phyloP scores from a whole-genome alignment of 2,888 invertebrate genomes.

The Capitulum mitella region DNA sequence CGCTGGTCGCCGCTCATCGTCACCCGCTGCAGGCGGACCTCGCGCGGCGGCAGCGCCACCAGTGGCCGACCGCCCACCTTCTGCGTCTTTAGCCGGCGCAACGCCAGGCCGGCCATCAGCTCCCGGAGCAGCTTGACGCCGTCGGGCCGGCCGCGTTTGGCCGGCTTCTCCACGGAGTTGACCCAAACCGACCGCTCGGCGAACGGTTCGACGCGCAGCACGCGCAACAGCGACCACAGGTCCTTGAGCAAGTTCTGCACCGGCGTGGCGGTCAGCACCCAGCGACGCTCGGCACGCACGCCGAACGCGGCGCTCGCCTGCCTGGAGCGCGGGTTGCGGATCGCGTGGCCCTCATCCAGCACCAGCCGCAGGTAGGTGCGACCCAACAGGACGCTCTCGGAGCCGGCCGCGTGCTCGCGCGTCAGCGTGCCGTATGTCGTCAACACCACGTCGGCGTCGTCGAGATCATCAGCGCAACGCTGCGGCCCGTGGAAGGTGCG shows the following conservation, averaged over 20 bases:
- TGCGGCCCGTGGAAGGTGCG: background rate
- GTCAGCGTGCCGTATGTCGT: slow-evolving; percentile 29
- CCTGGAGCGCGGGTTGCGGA: background rate
- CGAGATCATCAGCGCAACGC: slow-evolving; percentile 11
- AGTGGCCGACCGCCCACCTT: slow-evolving; percentile 13
- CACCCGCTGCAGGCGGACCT: slow-evolving; percentile 18
- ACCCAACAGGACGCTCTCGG: background rate
- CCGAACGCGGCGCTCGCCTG: slow-evolving; percentile 18
- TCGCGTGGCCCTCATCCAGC: slow-evolving; percentile 3
- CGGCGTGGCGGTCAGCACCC: slow-evolving; percentile 29
- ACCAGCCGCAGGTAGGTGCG: background rate
- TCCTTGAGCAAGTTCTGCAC: slow-evolving; percentile 29
- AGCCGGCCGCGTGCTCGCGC: background rate
- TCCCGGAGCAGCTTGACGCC: background rate
- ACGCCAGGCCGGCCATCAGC: slow-evolving; percentile 13
- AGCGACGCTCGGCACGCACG: slow-evolving; percentile 23
- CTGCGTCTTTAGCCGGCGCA: slow-evolving; percentile 25
- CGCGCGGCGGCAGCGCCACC: slow-evolving; percentile 24
- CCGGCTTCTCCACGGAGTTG: background rate
- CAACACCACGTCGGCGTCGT: slow-evolving; percentile 26
- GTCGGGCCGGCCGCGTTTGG: background rate
- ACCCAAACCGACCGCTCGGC: background rate
- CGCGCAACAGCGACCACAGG: slow-evolving; percentile 27
- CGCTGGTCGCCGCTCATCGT: slow-evolving; percentile 5
- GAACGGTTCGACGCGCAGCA: slow-evolving; percentile 11